Evolutionary conservation across 2,888 invertebrate species (phyloP), one percentile per base, ranked within the genome.

Genomic region (Brachynemurus nebulosus): DNA sequence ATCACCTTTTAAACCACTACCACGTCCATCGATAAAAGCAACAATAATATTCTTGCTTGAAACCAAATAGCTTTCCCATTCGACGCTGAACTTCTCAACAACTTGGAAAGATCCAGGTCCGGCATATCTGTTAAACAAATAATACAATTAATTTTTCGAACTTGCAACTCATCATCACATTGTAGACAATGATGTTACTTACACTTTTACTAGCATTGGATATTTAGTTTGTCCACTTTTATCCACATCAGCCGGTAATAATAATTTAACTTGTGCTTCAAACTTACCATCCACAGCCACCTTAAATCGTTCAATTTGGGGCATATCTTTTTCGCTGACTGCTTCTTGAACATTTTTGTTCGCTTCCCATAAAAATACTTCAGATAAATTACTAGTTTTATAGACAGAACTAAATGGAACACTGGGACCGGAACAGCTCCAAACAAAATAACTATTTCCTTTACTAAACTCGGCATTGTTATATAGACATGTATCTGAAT

Each of bases 91-190:
- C 57, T 78, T 78, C 54, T 89, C 81, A 1, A 80, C 77, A 6
- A 93, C 92, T 56, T 82, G 74, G 55, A 82, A 84, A 1, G 89
- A 82, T 56, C 89, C 89, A 1, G 96, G 96, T 4, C 95, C 96
- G 4, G 83, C 95, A 61, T 96, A 91, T 4, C 88, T 89, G 63
- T 36, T n/a, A n/a, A n/a, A n/a, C n/a, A n/a, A n/a, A n/a, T n/a
- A n/a, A n/a, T n/a, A n/a, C n/a, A n/a, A 23, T 23, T 23, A 23
- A 23, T 23, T 23, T 23, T 23, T 23, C 6, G 23, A 6, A 23
- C 9, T 9, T 9, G 23, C 23, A 23, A 7, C 23, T 9, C 23
- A 23, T 23, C 23, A 16, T 30, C 8, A 17, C 12, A 8, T 21
- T 7, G 9, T 41, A 4, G n/a, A 44, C 23, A 9, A 38, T 16